Evolutionary conservation across 2,113 vertebrate species (phyloP).

Genomic region (Limanda limanda): DNA sequence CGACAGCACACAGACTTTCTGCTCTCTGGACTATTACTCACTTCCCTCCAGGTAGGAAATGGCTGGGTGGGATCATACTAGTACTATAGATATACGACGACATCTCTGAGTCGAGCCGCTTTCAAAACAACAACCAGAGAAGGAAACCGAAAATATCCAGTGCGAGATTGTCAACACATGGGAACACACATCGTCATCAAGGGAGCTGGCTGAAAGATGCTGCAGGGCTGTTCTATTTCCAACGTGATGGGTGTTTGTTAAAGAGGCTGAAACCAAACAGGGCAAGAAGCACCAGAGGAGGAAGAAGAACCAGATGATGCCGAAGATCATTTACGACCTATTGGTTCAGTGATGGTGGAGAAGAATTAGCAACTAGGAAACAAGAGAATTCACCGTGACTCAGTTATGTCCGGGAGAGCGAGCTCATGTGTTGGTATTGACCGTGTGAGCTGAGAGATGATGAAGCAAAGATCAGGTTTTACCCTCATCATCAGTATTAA

Average conservation of each 20-base stretch:
- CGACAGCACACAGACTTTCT: not conserved
- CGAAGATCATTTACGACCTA: not conserved
- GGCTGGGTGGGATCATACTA: conserved; percentile 11
- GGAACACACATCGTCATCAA: conserved; percentile 25
- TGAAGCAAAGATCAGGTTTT: conserved; percentile 24
- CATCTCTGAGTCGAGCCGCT: not conserved
- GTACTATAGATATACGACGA: conserved; percentile 23
- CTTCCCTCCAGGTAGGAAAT: conserved; percentile 23
- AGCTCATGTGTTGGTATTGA: not conserved
- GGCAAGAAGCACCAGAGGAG: conserved; percentile 10
- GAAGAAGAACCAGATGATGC: not conserved
- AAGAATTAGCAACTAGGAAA: not conserved
- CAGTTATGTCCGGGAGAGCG: not conserved
- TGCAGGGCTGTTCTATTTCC: conserved; percentile 60
- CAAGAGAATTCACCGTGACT: conserved; percentile 6
- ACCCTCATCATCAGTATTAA: conserved; percentile 35
- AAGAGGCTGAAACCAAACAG: conserved; percentile 26
- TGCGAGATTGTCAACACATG: conserved; percentile 32
- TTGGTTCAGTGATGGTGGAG: not conserved
- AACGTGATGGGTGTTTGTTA: conserved; percentile 33
- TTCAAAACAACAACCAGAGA: conserved; percentile 34
- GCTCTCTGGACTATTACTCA: conserved; percentile 10
- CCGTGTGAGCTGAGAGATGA: too few species aligned
- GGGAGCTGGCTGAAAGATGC: conserved; percentile 33
- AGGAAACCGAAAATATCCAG: conserved; percentile 44